Base-by-base conservation (phyloP, 2,113 vertebrate genomes). In the Atrichornis clamosus region DNA sequence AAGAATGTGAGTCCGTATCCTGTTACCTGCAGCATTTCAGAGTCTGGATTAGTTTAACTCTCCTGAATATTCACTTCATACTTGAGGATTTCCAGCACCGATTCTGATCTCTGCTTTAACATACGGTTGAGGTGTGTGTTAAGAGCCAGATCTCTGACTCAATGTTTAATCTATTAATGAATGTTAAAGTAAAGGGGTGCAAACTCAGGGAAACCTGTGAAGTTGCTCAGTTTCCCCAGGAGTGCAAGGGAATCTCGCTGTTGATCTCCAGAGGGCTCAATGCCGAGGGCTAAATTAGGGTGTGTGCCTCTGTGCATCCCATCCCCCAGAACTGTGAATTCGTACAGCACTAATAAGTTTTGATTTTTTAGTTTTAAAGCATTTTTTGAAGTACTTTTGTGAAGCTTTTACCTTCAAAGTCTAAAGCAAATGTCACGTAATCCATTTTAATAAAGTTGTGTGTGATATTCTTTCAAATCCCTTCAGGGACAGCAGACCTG, bases 401-500 rank as follows among this genome's bases (percentile, higher is more conserved):
- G 91, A 89, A 95, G 47, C 75, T 53, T 95, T 86, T 97, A 63
- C 97, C 95, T 97, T 97, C 78, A 87, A 96, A 97, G 94, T 97
- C 94, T 97, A 91, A 97, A 96, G 95, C 92, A 87, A 97, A 96
- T 95, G 95, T 97, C 96, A 93, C 90, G 96, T 98, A 97, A 98
- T 97, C 93, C 83, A 91, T 97, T 97, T 98, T 98, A 98, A 98
- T 98, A 98, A 98, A 98, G 97, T 97, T 98, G 97, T 97, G 97
- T 98, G 97, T 98, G 98, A 98, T 98, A 98, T 93, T 97, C 97
- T 98, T 98, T 98, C 97, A 98, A 96, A 96, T 97, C 96, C 98
- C 98, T 97, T 91, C 75, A 89, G 97, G 97, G 94, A 97, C 79
- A 87, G 90, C 90, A 94, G 96, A 98, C 98, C 97, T 87, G 98